Conservation (phyloP, 1,140 invertebrate species). For the Cotesia typhae region DNA sequence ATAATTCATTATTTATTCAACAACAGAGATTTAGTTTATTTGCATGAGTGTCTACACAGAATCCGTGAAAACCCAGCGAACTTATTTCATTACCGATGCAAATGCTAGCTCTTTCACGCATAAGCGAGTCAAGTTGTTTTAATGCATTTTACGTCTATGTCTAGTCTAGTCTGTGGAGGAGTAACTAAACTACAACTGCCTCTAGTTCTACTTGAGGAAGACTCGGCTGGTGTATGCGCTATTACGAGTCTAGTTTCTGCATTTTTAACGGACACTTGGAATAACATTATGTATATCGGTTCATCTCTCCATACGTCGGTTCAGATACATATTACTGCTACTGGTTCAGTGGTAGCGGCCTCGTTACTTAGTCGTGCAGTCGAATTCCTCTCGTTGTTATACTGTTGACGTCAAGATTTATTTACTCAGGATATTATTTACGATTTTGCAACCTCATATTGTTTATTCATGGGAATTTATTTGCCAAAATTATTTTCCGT, state of each 20-base stretch:
- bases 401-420: too few species aligned
- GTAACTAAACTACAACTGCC: slow-evolving; percentile 8
- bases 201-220: neutral
- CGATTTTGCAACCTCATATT: too few species aligned
- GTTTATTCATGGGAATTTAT: too few species aligned
- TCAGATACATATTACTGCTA: slow-evolving; percentile 10
- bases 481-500: too few species aligned
- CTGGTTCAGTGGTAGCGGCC: too few species aligned
- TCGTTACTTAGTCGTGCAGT: neutral
- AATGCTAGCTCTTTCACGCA: slow-evolving; percentile 27
- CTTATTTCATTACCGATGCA: slow-evolving; percentile 26
- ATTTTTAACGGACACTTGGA: slow-evolving; percentile 36
- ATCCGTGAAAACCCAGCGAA: neutral
- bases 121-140: slow-evolving; percentile 25
- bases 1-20: too few species aligned
- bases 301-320: slow-evolving; percentile 32
- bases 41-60: neutral
- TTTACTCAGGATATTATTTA: too few species aligned
- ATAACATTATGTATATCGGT: slow-evolving; percentile 38
- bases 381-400: too few species aligned
- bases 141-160: slow-evolving; percentile 21
- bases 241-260: slow-evolving; percentile 34
- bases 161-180: neutral
- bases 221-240: neutral
- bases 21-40: too few species aligned